phyloP scores from a whole-genome alignment of 2,888 invertebrate genomes.

The Nasonia oneida region DNA sequence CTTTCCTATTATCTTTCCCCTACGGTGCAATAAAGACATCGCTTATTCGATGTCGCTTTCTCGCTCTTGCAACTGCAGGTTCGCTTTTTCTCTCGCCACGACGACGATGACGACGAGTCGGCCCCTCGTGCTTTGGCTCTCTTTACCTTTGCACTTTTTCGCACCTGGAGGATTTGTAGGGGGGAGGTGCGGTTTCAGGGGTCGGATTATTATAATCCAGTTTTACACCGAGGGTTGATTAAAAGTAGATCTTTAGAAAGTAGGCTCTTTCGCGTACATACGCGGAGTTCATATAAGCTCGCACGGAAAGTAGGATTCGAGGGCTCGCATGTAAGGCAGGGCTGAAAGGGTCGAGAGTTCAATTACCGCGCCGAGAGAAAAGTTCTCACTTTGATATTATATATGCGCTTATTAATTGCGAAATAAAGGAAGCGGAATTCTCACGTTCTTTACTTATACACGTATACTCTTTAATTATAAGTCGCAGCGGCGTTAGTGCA shows the following conservation, averaged over 20 bases:
- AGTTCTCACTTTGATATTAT: constrained; percentile 35
- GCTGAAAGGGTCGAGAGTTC: constrained; percentile 31
- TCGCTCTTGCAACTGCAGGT: background rate
- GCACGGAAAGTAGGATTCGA: background rate
- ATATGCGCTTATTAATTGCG: constrained; percentile 39
- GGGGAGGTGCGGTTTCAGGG: background rate
- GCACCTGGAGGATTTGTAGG: background rate
- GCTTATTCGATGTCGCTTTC: constrained; percentile 57
- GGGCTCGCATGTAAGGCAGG: background rate
- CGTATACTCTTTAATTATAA: constrained; percentile 37
- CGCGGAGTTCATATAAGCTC: background rate
- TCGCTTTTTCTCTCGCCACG: background rate
- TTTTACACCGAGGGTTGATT: background rate
- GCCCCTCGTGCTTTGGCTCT: background rate
- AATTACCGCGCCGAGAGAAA: constrained; percentile 13
- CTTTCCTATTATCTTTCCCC: constrained; percentile 62
- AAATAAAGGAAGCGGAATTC: constrained; percentile 32
- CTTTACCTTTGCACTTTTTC: constrained; percentile 2
- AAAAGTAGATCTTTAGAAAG: background rate
- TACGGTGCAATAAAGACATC: constrained; percentile 60
- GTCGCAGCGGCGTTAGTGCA: background rate
- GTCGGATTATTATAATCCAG: too few relatives aligned
- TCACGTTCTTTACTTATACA: constrained; percentile 21
- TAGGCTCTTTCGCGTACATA: background rate
- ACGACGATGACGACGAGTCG: background rate